phyloP scores from a whole-genome alignment of 2,888 invertebrate genomes.

The Dryococelus australis region DNA sequence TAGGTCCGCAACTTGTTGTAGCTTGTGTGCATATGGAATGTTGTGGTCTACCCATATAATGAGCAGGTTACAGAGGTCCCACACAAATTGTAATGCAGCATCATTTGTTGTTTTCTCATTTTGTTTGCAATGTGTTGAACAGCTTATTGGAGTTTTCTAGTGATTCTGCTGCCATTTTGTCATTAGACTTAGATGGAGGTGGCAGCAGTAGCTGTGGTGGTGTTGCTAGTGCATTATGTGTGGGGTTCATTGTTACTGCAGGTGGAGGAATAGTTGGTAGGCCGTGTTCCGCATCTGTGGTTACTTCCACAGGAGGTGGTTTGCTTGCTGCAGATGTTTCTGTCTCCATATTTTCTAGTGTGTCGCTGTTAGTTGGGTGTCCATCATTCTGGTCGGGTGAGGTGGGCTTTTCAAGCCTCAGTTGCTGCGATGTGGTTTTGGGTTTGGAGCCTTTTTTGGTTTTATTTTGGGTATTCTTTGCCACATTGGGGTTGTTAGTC shows the following conservation, averaged over 20 bases:
- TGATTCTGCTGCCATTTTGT: neutral
- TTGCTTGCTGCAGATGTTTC: neutral
- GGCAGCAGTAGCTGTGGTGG: neutral
- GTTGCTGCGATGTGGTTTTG: neutral
- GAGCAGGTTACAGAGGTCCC: neutral
- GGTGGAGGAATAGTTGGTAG: too few species aligned
- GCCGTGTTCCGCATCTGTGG: too few species aligned
- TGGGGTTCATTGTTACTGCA: too few species aligned
- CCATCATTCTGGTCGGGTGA: neutral
- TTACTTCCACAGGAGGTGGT: too few species aligned
- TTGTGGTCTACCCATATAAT: neutral
- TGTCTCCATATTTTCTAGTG: neutral
- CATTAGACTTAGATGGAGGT: neutral
- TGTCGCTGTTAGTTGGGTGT: neutral
- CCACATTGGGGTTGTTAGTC: neutral
- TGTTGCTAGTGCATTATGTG: neutral
- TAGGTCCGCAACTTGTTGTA: too few species aligned
- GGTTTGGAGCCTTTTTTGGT: neutral
- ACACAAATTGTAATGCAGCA: neutral
- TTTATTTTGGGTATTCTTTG: too few species aligned
- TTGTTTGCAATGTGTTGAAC: neutral
- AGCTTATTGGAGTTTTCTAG: neutral
- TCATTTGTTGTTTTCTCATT: neutral
- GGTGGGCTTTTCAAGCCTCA: neutral
- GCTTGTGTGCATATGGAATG: too few species aligned